Conservation (phyloP, 2,888 invertebrate genomes). For the Tigriopus californicus region DNA sequence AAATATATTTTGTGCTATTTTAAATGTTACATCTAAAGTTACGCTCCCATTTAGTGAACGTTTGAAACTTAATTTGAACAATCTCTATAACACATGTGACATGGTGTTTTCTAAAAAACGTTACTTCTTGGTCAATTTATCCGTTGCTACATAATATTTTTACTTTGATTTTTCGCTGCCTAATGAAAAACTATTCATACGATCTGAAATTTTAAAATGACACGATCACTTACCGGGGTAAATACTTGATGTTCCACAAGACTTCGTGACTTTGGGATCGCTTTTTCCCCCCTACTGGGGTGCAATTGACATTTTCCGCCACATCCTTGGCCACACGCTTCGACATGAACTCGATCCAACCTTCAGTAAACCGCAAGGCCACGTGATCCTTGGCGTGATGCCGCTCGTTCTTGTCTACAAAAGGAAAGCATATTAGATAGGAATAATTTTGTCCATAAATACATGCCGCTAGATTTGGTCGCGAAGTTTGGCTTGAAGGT, state of each 20-base stretch:
- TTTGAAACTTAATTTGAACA: no score
- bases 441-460: no score
- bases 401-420: conserved; percentile 14
- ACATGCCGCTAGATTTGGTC: no score
- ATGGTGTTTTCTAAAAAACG: no score
- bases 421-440: neutral
- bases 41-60: no score
- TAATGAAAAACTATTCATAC: conserved; percentile 16
- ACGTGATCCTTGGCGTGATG: conserved; percentile 31
- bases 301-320: conserved; percentile 64
- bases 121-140: no score
- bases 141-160: neutral
- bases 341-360: conserved; percentile 84
- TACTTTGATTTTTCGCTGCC: neutral
- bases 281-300: conserved; percentile 62
- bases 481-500: no score
- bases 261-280: conserved; percentile 69
- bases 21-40: no score
- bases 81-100: neutral
- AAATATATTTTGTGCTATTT: no score
- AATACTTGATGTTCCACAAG: conserved; percentile 90
- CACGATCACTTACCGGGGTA: conserved; percentile 45
- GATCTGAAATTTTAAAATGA: conserved; percentile 5
- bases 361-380: conserved; percentile 55
- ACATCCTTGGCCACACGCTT: conserved; percentile 72